These are phyloP conservation scores for Psilanteris sp. DNA, from an alignment of 1,140 invertebrate species.

Conservation along the genomic window DNA sequence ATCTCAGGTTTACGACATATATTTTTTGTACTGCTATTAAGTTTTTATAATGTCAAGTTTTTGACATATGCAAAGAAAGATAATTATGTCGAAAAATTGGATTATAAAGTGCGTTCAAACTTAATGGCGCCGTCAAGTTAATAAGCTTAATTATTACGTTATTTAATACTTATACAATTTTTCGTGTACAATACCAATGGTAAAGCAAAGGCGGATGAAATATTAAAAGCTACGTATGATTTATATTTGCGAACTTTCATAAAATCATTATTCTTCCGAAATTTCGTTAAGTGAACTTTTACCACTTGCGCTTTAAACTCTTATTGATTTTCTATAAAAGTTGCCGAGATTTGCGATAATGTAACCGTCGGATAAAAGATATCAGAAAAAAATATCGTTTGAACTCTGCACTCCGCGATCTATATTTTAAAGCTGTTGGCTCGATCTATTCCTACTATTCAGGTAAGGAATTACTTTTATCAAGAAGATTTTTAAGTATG, in stretches of 20 bases:
- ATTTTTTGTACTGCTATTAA: no score
- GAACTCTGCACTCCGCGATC: slow-evolving; percentile 57
- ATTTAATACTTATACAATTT: slow-evolving; percentile 9
- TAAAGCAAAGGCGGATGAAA: slow-evolving; percentile 1
- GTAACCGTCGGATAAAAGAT: slow-evolving; percentile 63
- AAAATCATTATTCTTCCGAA: slow-evolving; percentile 58
- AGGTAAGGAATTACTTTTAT: slow-evolving; percentile 60
- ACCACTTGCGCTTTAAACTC: slow-evolving; percentile 51
- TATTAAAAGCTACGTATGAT: slow-evolving; percentile 33
- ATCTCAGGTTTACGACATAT: no score
- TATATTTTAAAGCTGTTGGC: slow-evolving; percentile 59
- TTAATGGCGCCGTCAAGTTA: no score
- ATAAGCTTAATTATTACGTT: background rate
- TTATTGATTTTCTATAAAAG: slow-evolving; percentile 65
- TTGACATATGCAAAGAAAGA: no score
- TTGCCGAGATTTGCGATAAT: slow-evolving; percentile 63
- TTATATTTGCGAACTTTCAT: slow-evolving; percentile 36
- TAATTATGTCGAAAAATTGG: no score
- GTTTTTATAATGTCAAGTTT: no score
- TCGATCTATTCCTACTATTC: slow-evolving; percentile 59
- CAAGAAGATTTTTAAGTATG: slow-evolving; percentile 51
- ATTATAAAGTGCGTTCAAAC: no score
- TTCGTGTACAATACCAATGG: background rate
- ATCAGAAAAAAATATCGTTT: slow-evolving; percentile 63
- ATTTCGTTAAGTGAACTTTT: slow-evolving; percentile 62